phyloP scores from a whole-genome alignment of 1,140 invertebrate species.

The Halictus rubicundus region DNA sequence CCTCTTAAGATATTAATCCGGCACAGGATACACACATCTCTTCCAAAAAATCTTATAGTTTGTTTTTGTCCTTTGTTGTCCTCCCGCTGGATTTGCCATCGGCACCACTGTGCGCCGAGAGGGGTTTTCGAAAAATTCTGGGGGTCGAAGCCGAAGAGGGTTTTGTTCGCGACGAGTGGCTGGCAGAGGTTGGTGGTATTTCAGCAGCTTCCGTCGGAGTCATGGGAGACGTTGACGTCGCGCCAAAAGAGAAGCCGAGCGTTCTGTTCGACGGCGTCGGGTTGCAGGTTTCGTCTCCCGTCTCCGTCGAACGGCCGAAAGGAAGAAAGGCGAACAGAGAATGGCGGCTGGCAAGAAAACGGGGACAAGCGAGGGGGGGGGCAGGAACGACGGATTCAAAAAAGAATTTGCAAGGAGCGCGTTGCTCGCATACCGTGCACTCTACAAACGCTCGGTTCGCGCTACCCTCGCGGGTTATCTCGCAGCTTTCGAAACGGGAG shows the following conservation, averaged over 20 bases:
- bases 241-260: conserved; percentile 55
- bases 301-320: conserved; percentile 41
- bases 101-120: too few species aligned
- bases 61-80: too few species aligned
- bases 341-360: not conserved
- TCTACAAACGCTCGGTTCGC: conserved; percentile 33
- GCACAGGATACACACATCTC: too few species aligned
- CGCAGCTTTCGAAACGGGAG: conserved; percentile 56
- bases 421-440: conserved; percentile 54
- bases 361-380: not conserved
- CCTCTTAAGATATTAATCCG: too few species aligned
- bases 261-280: conserved; percentile 47
- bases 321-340: conserved; percentile 30
- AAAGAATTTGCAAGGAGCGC: conserved; percentile 57
- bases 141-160: conserved; percentile 1
- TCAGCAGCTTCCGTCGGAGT: conserved; percentile 39
- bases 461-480: conserved; percentile 25
- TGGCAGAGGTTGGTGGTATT: conserved; percentile 39
- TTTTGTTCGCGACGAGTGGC: conserved; percentile 35
- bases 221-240: conserved; percentile 24
- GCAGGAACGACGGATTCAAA: conserved; percentile 43
- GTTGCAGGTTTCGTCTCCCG: conserved; percentile 51
- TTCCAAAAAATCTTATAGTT: too few species aligned
- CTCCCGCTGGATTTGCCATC: too few species aligned
- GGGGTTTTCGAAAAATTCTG: conserved; percentile 19